Evolutionary conservation across 1,140 invertebrate species (phyloP).

Genomic region (Heliothis virescens): DNA sequence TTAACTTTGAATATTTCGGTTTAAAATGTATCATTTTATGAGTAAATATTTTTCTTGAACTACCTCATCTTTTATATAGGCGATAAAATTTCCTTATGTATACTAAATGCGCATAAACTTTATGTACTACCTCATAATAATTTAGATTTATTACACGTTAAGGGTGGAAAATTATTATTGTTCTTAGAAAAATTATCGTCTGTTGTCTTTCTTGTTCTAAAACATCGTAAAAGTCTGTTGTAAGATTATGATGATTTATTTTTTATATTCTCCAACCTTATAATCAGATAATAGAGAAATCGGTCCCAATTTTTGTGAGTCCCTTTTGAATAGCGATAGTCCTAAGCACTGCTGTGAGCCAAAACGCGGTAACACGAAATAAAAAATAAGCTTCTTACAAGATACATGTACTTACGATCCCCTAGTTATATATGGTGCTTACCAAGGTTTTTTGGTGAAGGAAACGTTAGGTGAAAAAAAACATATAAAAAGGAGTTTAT

Average conservation of each 20-base stretch:
- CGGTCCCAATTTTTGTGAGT: background rate
- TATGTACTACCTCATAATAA: background rate
- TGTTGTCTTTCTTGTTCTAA: no score
- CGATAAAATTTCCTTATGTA: background rate
- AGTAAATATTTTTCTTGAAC: slow-evolving; percentile 23
- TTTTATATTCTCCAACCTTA: no score
- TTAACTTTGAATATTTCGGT: slow-evolving; percentile 48
- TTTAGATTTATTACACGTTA: background rate
- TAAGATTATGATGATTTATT: no score
- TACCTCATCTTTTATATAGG: background rate
- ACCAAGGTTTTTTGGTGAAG: background rate
- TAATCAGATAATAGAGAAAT: no score
- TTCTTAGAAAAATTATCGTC: no score
- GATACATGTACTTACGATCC: slow-evolving; percentile 45
- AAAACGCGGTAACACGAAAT: slow-evolving; percentile 42
- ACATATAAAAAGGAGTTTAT: slow-evolving; percentile 45
- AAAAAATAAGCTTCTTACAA: slow-evolving; percentile 52
- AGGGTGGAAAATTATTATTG: background rate
- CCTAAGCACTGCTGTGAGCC: slow-evolving; percentile 19
- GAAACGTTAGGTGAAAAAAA: slow-evolving; percentile 35
- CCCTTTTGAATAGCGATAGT: background rate
- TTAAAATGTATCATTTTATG: slow-evolving; percentile 32
- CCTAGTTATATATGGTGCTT: slow-evolving; percentile 31
- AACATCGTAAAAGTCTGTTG: no score
- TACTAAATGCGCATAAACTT: background rate